Conservation (phyloP, 2,888 invertebrate genomes). For the Troglohyphantes excavatus region DNA sequence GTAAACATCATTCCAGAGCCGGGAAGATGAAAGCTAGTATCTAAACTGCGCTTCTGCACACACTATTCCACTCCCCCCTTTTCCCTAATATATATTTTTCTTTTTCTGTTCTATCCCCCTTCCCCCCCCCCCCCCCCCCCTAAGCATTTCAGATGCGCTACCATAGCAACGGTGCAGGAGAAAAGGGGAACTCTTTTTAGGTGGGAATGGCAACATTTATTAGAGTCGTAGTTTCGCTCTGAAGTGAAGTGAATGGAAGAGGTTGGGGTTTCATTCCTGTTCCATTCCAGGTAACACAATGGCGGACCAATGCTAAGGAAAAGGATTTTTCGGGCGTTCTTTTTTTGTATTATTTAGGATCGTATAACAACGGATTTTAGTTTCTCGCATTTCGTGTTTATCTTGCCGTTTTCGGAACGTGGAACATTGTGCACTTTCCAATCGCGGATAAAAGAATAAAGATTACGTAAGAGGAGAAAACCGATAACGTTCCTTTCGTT, state of each 20-base stretch:
- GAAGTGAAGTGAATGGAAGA: constrained; percentile 37
- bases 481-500: background rate
- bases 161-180: constrained; percentile 48
- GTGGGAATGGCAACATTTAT: constrained; percentile 64
- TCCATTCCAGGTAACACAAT: constrained; percentile 56
- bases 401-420: constrained; percentile 11
- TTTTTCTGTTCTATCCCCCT: background rate
- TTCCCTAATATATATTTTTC: constrained; percentile 33
- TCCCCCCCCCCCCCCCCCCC: constrained; percentile 1
- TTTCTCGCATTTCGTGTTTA: constrained; percentile 36
- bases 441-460: background rate
- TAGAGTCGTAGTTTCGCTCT: constrained; percentile 27
- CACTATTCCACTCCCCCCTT: background rate
- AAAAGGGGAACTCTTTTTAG: constrained; percentile 27
- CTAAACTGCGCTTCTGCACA: constrained; percentile 53
- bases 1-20: constrained; percentile 49
- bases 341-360: constrained; percentile 33
- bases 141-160: constrained; percentile 56
- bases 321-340: background rate
- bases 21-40: constrained; percentile 61
- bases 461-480: background rate
- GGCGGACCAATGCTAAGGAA: constrained; percentile 10
- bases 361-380: constrained; percentile 31
- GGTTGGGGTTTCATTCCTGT: too few relatives aligned
- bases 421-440: background rate